These are phyloP conservation scores for Rhamphomyia laevipes DNA, from an alignment of 2,888 invertebrate species.

Conservation along the genomic window DNA sequence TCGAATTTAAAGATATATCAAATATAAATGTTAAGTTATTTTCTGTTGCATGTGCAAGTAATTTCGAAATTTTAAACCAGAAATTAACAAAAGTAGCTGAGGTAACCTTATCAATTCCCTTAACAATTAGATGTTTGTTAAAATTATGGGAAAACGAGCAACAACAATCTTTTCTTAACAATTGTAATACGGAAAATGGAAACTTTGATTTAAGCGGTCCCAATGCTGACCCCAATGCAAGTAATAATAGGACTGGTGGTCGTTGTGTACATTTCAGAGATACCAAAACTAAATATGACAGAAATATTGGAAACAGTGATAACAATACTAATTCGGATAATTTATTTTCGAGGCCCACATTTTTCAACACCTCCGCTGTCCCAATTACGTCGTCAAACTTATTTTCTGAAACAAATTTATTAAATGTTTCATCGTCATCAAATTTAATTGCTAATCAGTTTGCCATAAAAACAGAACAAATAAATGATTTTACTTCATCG, in stretches of 20 bases:
- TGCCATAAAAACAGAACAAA: slow-evolving; percentile 14
- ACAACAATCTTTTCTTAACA: slow-evolving; percentile 38
- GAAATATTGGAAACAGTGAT: too few species aligned
- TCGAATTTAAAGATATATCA: slow-evolving; percentile 71
- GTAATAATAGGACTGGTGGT: too few species aligned
- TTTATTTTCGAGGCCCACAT: neutral
- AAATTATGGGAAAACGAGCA: slow-evolving; percentile 72
- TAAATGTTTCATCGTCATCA: slow-evolving; percentile 6
- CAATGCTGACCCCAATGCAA: slow-evolving; percentile 18
- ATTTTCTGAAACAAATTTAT: slow-evolving; percentile 13
- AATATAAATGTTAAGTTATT: slow-evolving; percentile 68
- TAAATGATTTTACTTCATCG: slow-evolving; percentile 15
- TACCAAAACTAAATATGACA: slow-evolving; percentile 11
- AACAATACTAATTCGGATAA: too few species aligned
- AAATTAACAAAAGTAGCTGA: slow-evolving; percentile 58
- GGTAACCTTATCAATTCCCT: slow-evolving; percentile 83
- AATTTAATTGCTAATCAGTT: neutral
- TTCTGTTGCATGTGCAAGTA: slow-evolving; percentile 41
- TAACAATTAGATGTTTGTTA: slow-evolving; percentile 78
- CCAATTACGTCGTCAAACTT: slow-evolving; percentile 8
- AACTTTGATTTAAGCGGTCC: slow-evolving; percentile 42
- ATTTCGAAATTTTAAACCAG: slow-evolving; percentile 35
- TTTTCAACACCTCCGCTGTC: slow-evolving; percentile 11
- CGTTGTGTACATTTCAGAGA: slow-evolving; percentile 4
- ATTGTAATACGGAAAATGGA: slow-evolving; percentile 42